Conservation (phyloP, 2,888 invertebrate species). For the Ophioninae sp. region DNA sequence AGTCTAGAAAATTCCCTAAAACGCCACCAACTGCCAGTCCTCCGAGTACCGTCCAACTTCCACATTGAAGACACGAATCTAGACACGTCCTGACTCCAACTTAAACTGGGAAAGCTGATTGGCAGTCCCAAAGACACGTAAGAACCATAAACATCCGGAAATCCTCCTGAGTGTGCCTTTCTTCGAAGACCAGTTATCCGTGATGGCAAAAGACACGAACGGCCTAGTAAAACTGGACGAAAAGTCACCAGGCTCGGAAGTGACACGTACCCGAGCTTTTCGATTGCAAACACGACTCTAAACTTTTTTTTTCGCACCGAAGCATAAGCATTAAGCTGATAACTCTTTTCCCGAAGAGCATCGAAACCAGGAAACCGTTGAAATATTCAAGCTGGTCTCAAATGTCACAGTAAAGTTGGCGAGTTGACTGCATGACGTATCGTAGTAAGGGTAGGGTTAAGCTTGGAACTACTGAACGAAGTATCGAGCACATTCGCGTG, state of each 20-base stretch:
- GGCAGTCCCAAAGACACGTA: no score
- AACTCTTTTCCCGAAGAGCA: not conserved
- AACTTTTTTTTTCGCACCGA: not conserved
- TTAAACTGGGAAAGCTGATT: no score
- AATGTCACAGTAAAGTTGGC: not conserved
- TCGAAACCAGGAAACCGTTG: not conserved
- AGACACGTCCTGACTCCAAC: no score
- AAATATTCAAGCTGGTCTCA: not conserved
- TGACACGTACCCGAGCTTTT: no score
- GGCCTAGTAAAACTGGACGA: no score
- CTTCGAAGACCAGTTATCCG: no score
- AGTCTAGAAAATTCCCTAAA: not conserved
- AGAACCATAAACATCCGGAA: no score
- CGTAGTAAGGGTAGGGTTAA: not conserved
- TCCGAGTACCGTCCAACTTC: not conserved
- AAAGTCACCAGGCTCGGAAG: no score
- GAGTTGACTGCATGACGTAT: not conserved
- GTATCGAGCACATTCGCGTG: conserved; percentile 6
- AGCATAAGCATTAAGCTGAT: not conserved
- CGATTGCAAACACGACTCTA: no score
- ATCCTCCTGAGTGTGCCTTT: no score
- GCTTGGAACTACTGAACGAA: not conserved
- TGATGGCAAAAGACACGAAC: no score
- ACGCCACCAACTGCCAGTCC: not conserved
- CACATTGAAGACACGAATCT: not conserved